A percentile compares a stretch with the other conserved stretches of the same genome.
These are phyloP conservation scores for Argentina silus DNA, from an alignment of 2,797 vertebrate species.

Conservation along the genomic window DNA sequence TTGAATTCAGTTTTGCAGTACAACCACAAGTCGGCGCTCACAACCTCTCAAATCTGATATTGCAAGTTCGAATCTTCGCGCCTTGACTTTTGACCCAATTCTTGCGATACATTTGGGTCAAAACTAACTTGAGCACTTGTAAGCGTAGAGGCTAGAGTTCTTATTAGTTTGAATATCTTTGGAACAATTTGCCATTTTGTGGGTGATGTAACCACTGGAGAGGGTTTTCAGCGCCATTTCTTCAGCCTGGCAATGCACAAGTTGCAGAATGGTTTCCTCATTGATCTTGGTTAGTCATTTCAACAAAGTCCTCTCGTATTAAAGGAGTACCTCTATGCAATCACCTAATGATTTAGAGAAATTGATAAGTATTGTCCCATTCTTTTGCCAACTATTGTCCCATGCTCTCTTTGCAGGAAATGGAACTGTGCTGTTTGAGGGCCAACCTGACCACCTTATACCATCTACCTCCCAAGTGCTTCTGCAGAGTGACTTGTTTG, in stretches of 20 bases:
- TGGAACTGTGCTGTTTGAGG: slow-evolving; percentile 22
- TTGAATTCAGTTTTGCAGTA: too few species aligned
- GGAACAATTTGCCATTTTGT: too few species aligned
- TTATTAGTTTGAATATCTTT: too few species aligned
- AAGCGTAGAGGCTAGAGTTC: too few species aligned
- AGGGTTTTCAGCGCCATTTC: slow-evolving; percentile 1
- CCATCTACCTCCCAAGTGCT: slow-evolving; percentile 19
- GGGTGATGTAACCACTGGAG: too few species aligned
- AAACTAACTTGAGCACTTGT: too few species aligned
- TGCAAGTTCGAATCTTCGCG: too few species aligned
- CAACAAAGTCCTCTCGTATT: neutral
- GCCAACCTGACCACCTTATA: slow-evolving; percentile 25
- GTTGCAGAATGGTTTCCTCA: slow-evolving; percentile 5
- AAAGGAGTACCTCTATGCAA: slow-evolving; percentile 64
- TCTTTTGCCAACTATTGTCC: neutral
- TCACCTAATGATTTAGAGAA: slow-evolving; percentile 62
- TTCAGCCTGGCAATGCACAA: slow-evolving; percentile 7
- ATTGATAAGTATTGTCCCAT: neutral
- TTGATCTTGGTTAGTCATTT: slow-evolving; percentile 9
- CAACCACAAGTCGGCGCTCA: too few species aligned
- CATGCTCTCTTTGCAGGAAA: neutral
- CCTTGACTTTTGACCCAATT: too few species aligned
- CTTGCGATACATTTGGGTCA: too few species aligned
- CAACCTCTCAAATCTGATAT: too few species aligned
- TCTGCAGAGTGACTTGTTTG: slow-evolving; percentile 24